Percentiles rank a stretch among this genome's conserved stretches.
Evolutionary conservation across 2,113 vertebrate genomes (phyloP).

Genomic region (Pelecanus crispus): DNA sequence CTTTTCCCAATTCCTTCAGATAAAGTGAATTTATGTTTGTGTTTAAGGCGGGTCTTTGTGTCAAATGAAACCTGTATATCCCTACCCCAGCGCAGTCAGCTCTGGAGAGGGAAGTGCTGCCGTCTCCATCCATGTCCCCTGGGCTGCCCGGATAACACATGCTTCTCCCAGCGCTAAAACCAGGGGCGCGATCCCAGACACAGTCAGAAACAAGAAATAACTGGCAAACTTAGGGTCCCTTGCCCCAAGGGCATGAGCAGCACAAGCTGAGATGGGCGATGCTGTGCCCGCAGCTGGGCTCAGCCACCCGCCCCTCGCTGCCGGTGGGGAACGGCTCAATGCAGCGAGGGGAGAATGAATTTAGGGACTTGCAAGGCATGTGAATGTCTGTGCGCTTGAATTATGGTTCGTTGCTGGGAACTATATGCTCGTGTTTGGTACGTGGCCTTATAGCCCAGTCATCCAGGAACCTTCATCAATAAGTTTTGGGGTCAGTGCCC

Average conservation of each 20-base stretch:
- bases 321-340: background rate
- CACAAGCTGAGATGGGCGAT: fast-evolving
- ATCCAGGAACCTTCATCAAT: background rate
- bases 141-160: fast-evolving
- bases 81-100: background rate
- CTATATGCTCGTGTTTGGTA: fast-evolving
- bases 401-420: fast-evolving
- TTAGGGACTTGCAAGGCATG: too few species aligned
- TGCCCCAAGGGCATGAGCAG: too few species aligned
- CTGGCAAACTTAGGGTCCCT: too few species aligned
- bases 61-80: too few species aligned
- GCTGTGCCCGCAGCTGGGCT: background rate
- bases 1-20: background rate
- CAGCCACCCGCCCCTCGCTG: fast-evolving
- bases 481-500: background rate
- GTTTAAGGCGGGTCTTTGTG: background rate
- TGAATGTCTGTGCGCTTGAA: background rate
- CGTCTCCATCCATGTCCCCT: background rate
- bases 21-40: background rate
- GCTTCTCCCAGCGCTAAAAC: background rate
- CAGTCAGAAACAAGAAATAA: background rate
- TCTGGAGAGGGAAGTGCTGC: background rate
- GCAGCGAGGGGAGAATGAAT: fast-evolving
- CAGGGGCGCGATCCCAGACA: fast-evolving
- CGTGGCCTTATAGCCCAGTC: fast-evolving